Conservation (phyloP, 1,140 invertebrate genomes). For the Gonatopus flavifemur region DNA sequence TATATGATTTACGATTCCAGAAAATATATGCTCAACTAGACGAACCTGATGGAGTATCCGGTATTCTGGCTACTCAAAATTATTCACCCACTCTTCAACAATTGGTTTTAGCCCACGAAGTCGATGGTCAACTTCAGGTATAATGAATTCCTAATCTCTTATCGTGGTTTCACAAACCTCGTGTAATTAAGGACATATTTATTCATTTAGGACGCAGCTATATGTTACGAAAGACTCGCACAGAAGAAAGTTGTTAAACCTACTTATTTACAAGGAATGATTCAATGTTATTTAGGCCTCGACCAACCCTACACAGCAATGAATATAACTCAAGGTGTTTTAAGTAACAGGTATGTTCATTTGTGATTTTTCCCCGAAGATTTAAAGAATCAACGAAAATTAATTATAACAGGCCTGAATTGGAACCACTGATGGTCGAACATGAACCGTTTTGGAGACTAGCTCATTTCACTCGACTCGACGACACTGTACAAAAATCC, state of each 20-base stretch:
- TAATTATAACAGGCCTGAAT: constrained; percentile 40
- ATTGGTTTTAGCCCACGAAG: constrained; percentile 71
- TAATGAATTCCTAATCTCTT: neutral
- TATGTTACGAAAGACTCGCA: constrained; percentile 74
- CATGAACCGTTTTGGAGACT: constrained; percentile 88
- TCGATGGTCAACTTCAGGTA: constrained; percentile 66
- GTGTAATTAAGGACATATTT: no score
- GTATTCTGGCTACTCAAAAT: constrained; percentile 67
- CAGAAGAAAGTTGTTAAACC: constrained; percentile 60
- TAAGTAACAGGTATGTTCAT: constrained; percentile 46
- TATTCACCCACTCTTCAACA: constrained; percentile 70
- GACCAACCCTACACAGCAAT: constrained; percentile 78
- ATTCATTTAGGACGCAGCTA: constrained; percentile 66
- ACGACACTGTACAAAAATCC: constrained; percentile 62
- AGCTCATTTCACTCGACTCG: constrained; percentile 76
- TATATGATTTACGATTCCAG: constrained; percentile 56
- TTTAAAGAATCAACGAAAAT: constrained; percentile 4
- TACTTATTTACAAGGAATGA: constrained; percentile 65
- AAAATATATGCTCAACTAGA: constrained; percentile 77
- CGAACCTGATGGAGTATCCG: constrained; percentile 76
- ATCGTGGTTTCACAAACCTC: constrained; percentile 4
- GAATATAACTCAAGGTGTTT: constrained; percentile 64
- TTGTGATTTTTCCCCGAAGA: neutral
- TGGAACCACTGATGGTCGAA: constrained; percentile 61
- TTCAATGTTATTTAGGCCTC: constrained; percentile 74